These are phyloP conservation scores for Silvanus unidentatus DNA, from an alignment of 2,888 invertebrate genomes.

Conservation along the genomic window DNA sequence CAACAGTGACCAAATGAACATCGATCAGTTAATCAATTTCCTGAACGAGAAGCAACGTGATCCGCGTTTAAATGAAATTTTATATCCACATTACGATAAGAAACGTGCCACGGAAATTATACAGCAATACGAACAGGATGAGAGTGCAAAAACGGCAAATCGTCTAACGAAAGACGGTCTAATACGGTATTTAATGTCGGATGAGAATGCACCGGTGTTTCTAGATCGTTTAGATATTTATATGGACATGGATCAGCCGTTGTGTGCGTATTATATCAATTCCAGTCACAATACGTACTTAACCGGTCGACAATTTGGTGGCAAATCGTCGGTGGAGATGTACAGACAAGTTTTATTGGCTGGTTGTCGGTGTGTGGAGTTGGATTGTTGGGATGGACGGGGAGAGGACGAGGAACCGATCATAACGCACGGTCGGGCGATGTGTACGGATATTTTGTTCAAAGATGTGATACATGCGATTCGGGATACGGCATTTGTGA, in stretches of 20 bases:
- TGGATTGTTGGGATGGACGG: conserved; percentile 99
- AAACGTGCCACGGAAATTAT: conserved; percentile 91
- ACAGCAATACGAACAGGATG: conserved; percentile 83
- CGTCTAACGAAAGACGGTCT: conserved; percentile 91
- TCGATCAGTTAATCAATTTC: conserved; percentile 86
- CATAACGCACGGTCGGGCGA: conserved; percentile 98
- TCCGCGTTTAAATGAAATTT: conserved; percentile 96
- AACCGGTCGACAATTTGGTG: conserved; percentile 94
- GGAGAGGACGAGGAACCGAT: conserved; percentile 98
- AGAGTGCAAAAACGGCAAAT: conserved; percentile 64
- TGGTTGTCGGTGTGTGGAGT: conserved; percentile 96
- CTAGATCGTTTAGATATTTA: conserved; percentile 95
- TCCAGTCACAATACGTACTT: conserved; percentile 96
- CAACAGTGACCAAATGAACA: conserved; percentile 78
- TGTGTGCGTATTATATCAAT: conserved; percentile 98
- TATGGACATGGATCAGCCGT: conserved; percentile 98
- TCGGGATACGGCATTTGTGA: conserved; percentile 96
- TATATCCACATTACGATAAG: conserved; percentile 94
- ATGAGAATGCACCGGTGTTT: conserved; percentile 99
- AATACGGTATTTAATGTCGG: conserved; percentile 98
- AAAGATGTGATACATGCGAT: conserved; percentile 97
- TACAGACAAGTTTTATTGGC: conserved; percentile 94
- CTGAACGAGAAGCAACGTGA: conserved; percentile 97
- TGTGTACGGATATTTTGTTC: conserved; percentile 99
- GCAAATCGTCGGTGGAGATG: conserved; percentile 98